Evolutionary conservation across 2,797 vertebrate species (phyloP), one percentile per base, ranked within the genome.

Genomic region (Odontamblyopus lacepedii): DNA sequence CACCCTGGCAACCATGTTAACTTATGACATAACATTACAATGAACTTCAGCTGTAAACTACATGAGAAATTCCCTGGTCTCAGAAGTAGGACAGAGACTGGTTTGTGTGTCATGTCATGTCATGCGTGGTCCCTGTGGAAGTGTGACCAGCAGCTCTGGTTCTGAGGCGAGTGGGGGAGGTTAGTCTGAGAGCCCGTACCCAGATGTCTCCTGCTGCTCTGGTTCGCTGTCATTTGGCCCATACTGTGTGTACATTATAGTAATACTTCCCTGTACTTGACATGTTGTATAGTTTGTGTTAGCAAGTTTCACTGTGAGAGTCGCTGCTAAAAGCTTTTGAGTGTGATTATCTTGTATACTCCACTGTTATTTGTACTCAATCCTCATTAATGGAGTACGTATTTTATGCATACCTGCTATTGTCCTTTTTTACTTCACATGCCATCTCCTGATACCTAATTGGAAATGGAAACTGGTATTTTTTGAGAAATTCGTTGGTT

Each of bases 11-110:
- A 76, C 44, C 50, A 0, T 44, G 30, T 35, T 0, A 19, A 56
- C 5, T 59, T 9, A 56, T 71, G 63, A 50, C 61, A 27, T 18
- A 29, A 53, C 3, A 6, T 35, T 76, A 67, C 51, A 18, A 60
- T 41, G 26, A 6, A 6, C 29, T 35, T 62, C 12, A 2, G 32
- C 26, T 30, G 29, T 15, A 15, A 2, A 12, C 19, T 70, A 71
- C 38, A 68, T 18, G 59, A 66, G 72, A 78, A 69, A 88, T 71
- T 70, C 69, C 73, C 69, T 57, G 67, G 18, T 18, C 73, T 8
- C 73, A 83, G 73, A 90, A 86, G 74, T 90, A 89, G 88, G 85
- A 78, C 89, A 88, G 73, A 69, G 27, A 66, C 80, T 77, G 73
- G 78, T 87, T 79, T 78, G 82, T 80, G 55, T 85, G 83, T 72